Evolutionary conservation across 2,888 invertebrate genomes (phyloP), one percentile per base, ranked within the genome.

Genomic region (Suillia variegata): DNA sequence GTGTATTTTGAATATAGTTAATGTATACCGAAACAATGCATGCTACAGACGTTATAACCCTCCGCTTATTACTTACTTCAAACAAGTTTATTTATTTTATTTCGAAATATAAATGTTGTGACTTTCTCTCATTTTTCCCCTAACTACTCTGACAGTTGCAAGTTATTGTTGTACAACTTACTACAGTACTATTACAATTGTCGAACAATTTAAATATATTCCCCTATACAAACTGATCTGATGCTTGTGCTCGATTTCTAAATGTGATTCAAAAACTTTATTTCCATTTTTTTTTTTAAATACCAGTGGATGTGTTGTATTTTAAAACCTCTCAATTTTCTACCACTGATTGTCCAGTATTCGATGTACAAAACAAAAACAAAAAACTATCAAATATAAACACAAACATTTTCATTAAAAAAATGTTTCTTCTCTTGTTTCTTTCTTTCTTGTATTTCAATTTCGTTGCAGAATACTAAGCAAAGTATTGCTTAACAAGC

Each of bases 401-500:
- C 17, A 18, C 18, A 31, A 57, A 31, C 22, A 47, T 47, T 51
- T 12, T 20, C 45, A 45, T 45, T 45, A 45, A 48, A 15, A 15
- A 21, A 31, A 49, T 55, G 66, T 58, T 57, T 54, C 48, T 51
- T 62, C 38, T 64, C 34, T 56, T 49, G 56, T 58, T 56, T 58
- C 64, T 49, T 59, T 60, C 26, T 54, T 59, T 62, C 59, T 51
- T 13, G 22, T 47, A 21, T 62, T 61, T 63, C 67, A 70, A 68
- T 75, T 66, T 74, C 75, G 65, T 74, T 80, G 67, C 81, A 80
- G 79, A 74, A 69, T 62, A 69, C 73, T 67, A 74, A 75, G 71
- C 77, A 76, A 74, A 77, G 70, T 70, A 74, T 78, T 75, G 79
- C 80, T 79, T 82, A 82, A 81, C 80, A 79, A 79, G 73, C 75